phyloP scores from a whole-genome alignment of 2,888 invertebrate genomes.

The Andrena bucephala region DNA sequence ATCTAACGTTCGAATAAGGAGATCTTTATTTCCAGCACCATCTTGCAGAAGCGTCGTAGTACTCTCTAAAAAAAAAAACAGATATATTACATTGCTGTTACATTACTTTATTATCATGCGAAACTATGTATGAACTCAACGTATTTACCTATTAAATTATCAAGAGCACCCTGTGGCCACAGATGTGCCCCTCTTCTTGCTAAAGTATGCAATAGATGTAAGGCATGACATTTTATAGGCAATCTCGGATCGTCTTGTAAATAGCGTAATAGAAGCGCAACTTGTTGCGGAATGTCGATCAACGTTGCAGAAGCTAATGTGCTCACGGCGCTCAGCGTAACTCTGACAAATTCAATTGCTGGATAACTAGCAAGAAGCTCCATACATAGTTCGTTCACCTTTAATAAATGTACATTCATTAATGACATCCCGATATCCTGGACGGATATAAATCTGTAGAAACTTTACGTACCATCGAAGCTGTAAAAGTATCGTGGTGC shows the following conservation, averaged over 20 bases:
- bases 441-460: not conserved
- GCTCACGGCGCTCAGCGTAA: constrained; percentile 94
- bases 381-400: constrained; percentile 91
- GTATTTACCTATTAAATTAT: constrained; percentile 83
- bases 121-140: constrained; percentile 68
- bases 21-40: constrained; percentile 80
- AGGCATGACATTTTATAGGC: constrained; percentile 89
- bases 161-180: constrained; percentile 89
- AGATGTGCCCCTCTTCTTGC: constrained; percentile 92
- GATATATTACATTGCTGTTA: too few relatives aligned
- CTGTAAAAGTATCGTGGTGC: constrained; percentile 93
- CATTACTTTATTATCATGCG: constrained; percentile 38
- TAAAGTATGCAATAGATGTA: constrained; percentile 89
- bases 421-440: not conserved
- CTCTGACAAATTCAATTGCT: constrained; percentile 91
- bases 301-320: constrained; percentile 95
- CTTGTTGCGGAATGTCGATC: constrained; percentile 96
- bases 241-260: constrained; percentile 90
- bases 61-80: constrained; percentile 73
- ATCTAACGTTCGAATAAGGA: constrained; percentile 85
- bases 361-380: constrained; percentile 92
- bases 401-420: constrained; percentile 46
- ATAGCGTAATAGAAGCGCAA: constrained; percentile 89
- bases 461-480: constrained; percentile 87
- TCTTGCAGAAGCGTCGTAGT: constrained; percentile 81